Evolutionary conservation across 1,140 invertebrate genomes (phyloP).

Genomic region (Orchestia grillus): DNA sequence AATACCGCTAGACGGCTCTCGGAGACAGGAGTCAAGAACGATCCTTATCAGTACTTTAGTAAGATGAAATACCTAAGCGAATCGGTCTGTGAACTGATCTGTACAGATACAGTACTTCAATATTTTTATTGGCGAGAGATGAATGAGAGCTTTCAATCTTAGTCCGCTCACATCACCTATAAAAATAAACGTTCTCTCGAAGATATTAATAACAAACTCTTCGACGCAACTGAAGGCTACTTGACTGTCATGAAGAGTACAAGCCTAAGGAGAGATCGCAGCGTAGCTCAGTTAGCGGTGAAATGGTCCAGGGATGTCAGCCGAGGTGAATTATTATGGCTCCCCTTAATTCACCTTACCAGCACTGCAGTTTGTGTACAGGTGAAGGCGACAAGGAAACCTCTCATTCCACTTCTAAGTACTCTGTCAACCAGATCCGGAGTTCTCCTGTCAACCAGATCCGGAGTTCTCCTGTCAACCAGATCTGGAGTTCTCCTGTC

Average conservation of each 20-base stretch:
- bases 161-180: not conserved
- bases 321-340: not conserved
- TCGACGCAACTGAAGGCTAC: not conserved
- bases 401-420: not conserved
- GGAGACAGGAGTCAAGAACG: not conserved
- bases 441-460: no score
- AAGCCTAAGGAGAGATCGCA: not conserved
- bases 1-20: not conserved
- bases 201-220: not conserved
- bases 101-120: not conserved
- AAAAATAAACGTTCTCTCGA: no score
- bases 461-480: no score
- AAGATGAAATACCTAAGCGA: not conserved
- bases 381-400: not conserved
- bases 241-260: not conserved
- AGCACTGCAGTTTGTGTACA: not conserved
- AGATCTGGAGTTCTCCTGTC: no score
- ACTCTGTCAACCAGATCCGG: no score
- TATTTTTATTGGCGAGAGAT: not conserved
- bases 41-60: not conserved
- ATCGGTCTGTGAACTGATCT: not conserved
- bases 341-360: not conserved
- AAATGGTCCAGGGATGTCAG: not conserved
- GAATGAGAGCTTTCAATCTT: not conserved
- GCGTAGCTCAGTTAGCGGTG: not conserved